Conservation (phyloP, 2,797 vertebrate species). For the Hippocampus kuda region DNA sequence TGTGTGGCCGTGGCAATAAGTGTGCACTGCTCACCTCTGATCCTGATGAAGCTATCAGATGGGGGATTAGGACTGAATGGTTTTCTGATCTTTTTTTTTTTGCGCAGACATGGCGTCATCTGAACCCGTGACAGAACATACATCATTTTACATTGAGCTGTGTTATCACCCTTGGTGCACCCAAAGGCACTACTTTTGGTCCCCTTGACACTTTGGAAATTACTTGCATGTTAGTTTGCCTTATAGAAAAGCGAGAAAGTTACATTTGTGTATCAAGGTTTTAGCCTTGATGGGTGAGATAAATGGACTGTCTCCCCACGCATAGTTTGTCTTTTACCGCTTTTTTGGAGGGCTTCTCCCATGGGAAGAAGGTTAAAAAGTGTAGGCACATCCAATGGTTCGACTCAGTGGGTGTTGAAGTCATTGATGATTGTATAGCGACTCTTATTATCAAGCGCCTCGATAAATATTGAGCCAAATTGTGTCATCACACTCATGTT, state of each 20-base stretch:
- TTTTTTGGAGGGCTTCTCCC: neutral
- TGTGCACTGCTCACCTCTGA: slow-evolving; percentile 35
- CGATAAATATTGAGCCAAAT: neutral
- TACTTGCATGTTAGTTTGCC: neutral
- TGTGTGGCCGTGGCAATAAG: slow-evolving; percentile 28
- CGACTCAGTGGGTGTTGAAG: neutral
- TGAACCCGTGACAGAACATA: neutral
- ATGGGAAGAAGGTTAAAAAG: neutral
- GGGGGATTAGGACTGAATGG: neutral
- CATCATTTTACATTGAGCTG: neutral
- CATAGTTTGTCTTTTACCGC: neutral
- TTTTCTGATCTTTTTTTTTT: neutral
- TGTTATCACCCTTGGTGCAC: neutral
- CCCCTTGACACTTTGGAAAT: neutral
- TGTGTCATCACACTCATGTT: neutral
- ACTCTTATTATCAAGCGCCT: too few species aligned
- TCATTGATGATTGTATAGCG: neutral
- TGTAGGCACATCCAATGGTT: neutral
- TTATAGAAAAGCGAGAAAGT: neutral
- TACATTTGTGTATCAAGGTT: neutral
- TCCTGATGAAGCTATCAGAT: slow-evolving; percentile 13
- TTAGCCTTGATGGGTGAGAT: neutral
- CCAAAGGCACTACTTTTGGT: neutral
- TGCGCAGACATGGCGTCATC: neutral
- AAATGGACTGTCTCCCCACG: neutral